A percentile compares a stretch with the other conserved stretches of the same genome.
phyloP scores from a whole-genome alignment of 2,797 vertebrate species.

The Benthosema pterotum region DNA sequence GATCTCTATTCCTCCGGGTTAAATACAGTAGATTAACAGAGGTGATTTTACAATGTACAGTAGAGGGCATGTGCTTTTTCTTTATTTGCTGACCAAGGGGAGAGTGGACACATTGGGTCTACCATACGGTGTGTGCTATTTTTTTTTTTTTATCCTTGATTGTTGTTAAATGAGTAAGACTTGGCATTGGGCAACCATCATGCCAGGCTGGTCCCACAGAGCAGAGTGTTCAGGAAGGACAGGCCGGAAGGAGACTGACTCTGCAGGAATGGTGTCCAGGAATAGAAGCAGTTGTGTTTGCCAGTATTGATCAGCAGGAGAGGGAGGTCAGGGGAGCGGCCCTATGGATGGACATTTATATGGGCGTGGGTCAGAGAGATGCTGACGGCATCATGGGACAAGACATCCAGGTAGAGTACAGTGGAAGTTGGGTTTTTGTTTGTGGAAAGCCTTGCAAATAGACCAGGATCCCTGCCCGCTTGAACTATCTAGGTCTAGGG shows the following conservation, averaged over 20 bases:
- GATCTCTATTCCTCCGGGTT: not conserved
- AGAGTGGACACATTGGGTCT: not conserved
- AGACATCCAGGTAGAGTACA: not conserved
- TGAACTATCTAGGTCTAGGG: too few relatives aligned
- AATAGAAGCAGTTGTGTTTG: conserved; percentile 72
- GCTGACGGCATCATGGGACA: conserved; percentile 15
- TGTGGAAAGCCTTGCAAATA: not conserved
- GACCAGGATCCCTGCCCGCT: too few relatives aligned
- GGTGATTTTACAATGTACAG: not conserved
- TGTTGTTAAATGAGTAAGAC: conserved; percentile 48
- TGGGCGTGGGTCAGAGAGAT: conserved; percentile 29
- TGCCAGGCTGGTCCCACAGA: conserved; percentile 46
- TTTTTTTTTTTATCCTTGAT: conserved; percentile 22
- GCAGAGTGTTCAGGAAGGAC: conserved; percentile 47
- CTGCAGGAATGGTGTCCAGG: conserved; percentile 57
- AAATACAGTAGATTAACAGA: not conserved
- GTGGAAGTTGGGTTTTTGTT: not conserved
- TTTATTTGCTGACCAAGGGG: too few relatives aligned
- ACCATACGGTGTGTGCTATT: not conserved
- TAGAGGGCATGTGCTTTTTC: too few relatives aligned
- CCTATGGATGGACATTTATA: conserved; percentile 21
- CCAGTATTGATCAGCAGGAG: conserved; percentile 63
- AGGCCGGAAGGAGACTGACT: conserved; percentile 51
- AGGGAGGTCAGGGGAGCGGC: conserved; percentile 55
- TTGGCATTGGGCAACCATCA: conserved; percentile 41